Percentiles rank a stretch among this genome's conserved stretches.
Evolutionary conservation across 2,797 vertebrate genomes (phyloP).

Genomic region (Anisognathus igniventris): DNA sequence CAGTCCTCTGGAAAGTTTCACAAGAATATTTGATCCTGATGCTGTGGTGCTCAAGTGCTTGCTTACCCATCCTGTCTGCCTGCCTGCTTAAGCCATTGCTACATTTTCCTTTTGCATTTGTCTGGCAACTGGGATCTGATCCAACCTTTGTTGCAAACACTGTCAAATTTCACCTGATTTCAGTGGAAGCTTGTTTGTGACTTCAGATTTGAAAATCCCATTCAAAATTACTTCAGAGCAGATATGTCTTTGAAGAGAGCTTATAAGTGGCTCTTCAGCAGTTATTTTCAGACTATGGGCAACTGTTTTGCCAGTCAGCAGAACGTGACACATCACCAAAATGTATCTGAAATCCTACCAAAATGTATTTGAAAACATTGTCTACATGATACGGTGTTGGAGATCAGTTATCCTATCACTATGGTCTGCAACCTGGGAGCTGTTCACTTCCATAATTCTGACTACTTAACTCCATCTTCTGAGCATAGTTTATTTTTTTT

Average conservation of each 20-base stretch:
- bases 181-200: neutral
- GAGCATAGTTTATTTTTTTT: neutral
- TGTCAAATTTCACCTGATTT: neutral
- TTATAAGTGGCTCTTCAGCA: neutral
- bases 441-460: neutral
- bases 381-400: fast-evolving
- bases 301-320: neutral
- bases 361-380: neutral
- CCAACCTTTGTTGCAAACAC: neutral
- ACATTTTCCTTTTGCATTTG: neutral
- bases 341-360: neutral
- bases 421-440: neutral
- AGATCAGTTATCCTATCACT: neutral
- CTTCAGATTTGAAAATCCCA: neutral
- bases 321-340: neutral
- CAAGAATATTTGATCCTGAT: neutral
- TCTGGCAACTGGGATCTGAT: neutral
- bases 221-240: neutral
- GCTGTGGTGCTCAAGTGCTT: neutral
- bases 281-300: neutral
- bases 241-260: neutral
- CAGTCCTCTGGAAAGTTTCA: neutral
- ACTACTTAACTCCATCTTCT: neutral
- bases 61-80: neutral
- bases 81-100: neutral